Base-by-base conservation (phyloP, 2,113 vertebrate species). In the Pelobates fuscus region DNA sequence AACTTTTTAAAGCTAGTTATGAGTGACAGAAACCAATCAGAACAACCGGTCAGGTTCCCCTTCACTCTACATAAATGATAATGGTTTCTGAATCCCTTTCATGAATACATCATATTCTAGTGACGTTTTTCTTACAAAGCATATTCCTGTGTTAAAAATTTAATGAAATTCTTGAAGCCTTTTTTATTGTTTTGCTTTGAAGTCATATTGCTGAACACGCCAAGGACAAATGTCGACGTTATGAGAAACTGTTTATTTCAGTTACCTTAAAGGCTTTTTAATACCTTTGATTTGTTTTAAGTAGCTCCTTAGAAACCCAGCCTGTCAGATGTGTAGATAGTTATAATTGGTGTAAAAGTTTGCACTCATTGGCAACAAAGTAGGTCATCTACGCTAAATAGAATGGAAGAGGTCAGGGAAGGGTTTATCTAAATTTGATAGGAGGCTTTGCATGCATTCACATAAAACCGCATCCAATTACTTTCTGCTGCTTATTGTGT, bases 351-450 rank as follows among this genome's bases (percentile, higher is more conserved):
- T 78, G 71, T 77, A 80, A 83, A 83, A 79, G 77, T 85, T 75
- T 60, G 55, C 79, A 70, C 73, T 67, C 68, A 77, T 67, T 54
- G 79, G 82, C 61, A 24, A 78, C 78, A 77, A 8, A 73, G 73
- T 77, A 68, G 74, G 77, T 81, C 78, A 63, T 54, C 84, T 78
- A 77, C 80, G 85, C 79, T 81, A 0, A 5, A 10, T 55, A 80
- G 84, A 88, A 82, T 59, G 7, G 81, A 84, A 83, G 55, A 79
- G 84, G 81, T 87, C 85, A 86, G 10, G 70, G 52, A 73, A 84
- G 78, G 81, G 82, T 86, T 90, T 85, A 87, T 85, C 21, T 80
- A 84, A 87, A 89, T 87, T 81, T 86, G 88, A 88, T 87, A 85
- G 80, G 81, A 83, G 78, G 70, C 68, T 77, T 76, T 79, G 77